Evolutionary conservation across 64 coral and sea anemone species (phyloP).

Genomic region (Orbicella faveolata): DNA sequence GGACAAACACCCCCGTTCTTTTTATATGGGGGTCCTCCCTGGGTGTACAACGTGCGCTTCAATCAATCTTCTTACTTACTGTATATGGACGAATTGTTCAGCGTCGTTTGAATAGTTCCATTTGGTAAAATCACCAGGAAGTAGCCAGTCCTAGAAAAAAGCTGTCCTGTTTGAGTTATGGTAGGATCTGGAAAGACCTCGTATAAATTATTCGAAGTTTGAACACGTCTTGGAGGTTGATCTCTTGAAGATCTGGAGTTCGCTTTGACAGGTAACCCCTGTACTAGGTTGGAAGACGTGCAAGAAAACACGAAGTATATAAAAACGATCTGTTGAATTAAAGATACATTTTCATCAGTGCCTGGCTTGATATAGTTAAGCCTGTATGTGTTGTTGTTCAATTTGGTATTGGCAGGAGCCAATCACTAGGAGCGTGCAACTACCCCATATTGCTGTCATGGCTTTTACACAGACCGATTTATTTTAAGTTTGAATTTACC

Average conservation of each 20-base stretch:
- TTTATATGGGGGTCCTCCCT: too few relatives aligned
- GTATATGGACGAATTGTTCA: constrained; percentile 26
- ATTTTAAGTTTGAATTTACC: too few relatives aligned
- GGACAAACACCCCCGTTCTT: too few relatives aligned
- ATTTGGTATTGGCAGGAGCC: too few relatives aligned
- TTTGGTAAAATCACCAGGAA: constrained; percentile 27
- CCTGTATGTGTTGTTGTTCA: too few relatives aligned
- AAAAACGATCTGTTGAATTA: constrained; percentile 13
- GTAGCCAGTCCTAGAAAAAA: constrained; percentile 24
- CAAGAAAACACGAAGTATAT: constrained; percentile 2
- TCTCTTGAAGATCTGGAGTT: neutral
- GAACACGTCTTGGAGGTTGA: neutral
- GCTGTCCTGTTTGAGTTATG: neutral
- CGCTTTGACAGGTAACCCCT: neutral
- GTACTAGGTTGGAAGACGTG: neutral
- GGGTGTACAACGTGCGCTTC: neutral
- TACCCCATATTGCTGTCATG: too few relatives aligned
- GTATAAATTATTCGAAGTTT: neutral
- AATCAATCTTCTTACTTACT: constrained; percentile 11
- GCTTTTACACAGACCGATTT: too few relatives aligned
- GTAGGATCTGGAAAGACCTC: neutral
- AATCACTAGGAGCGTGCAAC: too few relatives aligned
- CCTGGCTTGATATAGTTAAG: neutral
- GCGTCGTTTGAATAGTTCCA: constrained; percentile 9
- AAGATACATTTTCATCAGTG: neutral